Evolutionary conservation across 2,113 vertebrate genomes (phyloP), one percentile per base, ranked within the genome.

Genomic region (Charadrius vociferus): DNA sequence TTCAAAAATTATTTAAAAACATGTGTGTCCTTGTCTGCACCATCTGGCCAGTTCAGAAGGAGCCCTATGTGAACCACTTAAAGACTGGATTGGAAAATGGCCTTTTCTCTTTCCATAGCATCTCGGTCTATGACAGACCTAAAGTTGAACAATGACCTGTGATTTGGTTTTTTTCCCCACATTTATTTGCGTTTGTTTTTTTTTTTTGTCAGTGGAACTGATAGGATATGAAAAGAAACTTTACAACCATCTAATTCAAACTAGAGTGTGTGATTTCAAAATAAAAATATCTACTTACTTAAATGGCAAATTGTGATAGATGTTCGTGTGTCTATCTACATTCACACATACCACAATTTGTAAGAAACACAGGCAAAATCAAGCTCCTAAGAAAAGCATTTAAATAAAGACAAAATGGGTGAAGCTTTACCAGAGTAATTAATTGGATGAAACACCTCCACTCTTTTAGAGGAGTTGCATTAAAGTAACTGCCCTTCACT

Each of bases 1-100:
- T 78, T 80, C 19, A 93, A 85, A 94, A 92, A 63, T 72, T 68
- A 77, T 83, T 88, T 94, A 66, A 93, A 96, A 94, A 41, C 49
- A 85, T 90, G 70, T 85, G 49, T 83, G 84, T 89, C 81, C 56
- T 71, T 94, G 52, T 89, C 86, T 94, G 39, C 30, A 93, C 47
- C 66, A 94, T 82, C 41, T 89, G 66, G 43, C 29, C 55, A 77
- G n/a, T 85, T 89, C 91, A 91, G 68, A 34, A 53, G 70, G 34
- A 95, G 52, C 8, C 45, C 45, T 73, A 1, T 81, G 66, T 71
- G 77, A 96, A 74, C 26, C 41, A 85, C n/a, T 95, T 95, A 73
- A 66, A 62, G 41, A 85, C 23, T 77, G 5, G 8, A 81, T 81
- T 56, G 86, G 14, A 86, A 70, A 9, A 73, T 0, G 3, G 9